Evolutionary conservation across 2,113 vertebrate species (phyloP).

Genomic region (Pedetes capensis): DNA sequence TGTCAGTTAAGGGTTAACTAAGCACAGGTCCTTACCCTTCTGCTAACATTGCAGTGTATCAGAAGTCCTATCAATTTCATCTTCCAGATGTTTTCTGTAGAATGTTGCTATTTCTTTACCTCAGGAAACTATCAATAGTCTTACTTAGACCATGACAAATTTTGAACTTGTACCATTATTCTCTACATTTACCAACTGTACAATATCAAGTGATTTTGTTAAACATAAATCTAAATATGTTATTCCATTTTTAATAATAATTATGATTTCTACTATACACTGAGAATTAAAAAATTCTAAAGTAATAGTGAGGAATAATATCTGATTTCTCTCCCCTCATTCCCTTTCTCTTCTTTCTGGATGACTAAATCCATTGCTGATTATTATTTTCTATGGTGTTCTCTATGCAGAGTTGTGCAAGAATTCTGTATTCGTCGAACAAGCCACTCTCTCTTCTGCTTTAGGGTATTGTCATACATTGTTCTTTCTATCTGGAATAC

Average conservation of each 20-base stretch:
- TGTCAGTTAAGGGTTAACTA: too few species aligned
- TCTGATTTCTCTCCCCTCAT: not conserved
- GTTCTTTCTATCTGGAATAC: not conserved
- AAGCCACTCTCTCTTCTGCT: not conserved
- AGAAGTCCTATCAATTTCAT: not conserved
- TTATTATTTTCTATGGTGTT: not conserved
- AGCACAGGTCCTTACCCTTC: not conserved
- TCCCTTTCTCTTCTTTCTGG: not conserved
- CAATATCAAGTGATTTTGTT: not conserved
- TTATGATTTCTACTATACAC: not conserved
- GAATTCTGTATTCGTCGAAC: not conserved
- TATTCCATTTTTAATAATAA: not conserved
- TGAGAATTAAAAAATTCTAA: conserved; percentile 8
- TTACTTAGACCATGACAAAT: not conserved
- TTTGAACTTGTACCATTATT: not conserved
- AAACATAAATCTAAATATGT: not conserved
- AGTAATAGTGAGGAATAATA: not conserved
- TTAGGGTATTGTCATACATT: not conserved
- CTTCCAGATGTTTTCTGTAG: not conserved
- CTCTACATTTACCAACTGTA: not conserved
- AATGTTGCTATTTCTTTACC: not conserved
- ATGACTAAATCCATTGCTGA: too few species aligned
- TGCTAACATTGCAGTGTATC: not conserved
- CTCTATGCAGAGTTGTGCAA: not conserved
- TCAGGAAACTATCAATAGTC: not conserved